Percentiles rank a stretch among this genome's conserved stretches.
phyloP scores from a whole-genome alignment of 2,888 invertebrate genomes.

The Metalampra italica region DNA sequence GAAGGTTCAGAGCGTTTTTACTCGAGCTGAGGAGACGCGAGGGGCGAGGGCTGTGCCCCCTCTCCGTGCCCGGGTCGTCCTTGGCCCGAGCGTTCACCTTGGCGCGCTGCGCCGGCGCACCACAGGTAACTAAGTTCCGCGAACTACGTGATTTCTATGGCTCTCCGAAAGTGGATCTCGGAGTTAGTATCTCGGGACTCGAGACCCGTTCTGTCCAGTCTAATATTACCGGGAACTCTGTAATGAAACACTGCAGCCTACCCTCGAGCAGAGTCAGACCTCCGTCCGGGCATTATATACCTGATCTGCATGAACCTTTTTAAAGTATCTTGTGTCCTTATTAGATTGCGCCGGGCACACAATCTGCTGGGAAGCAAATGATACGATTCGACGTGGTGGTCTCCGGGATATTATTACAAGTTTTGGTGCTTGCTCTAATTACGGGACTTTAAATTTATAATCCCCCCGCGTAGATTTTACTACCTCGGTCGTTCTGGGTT shows the following conservation, averaged over 20 bases:
- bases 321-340: conserved; percentile 42
- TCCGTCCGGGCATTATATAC: conserved; percentile 25
- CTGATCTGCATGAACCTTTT: conserved; percentile 38
- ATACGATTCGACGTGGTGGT: conserved; percentile 56
- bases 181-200: conserved; percentile 47
- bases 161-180: conserved; percentile 68
- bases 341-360: conserved; percentile 25
- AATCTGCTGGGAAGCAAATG: conserved; percentile 18
- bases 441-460: conserved; percentile 33
- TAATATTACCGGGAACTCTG: conserved; percentile 59
- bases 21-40: conserved; percentile 42
- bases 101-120: conserved; percentile 69
- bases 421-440: conserved; percentile 40
- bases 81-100: conserved; percentile 78
- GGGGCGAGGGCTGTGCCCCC: conserved; percentile 42
- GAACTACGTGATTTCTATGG: conserved; percentile 77
- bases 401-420: conserved; percentile 28
- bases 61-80: conserved; percentile 69
- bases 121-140: conserved; percentile 78
- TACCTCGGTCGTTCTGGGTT: conserved; percentile 25
- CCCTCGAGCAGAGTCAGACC: conserved; percentile 29
- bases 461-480: conserved; percentile 56
- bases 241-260: conserved; percentile 54
- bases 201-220: conserved; percentile 43
- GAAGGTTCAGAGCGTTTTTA: conserved; percentile 71